Percentiles rank a stretch among this genome's conserved stretches.
These are phyloP conservation scores for Cassiopea xamachana DNA, from an alignment of 30 jellyfish, hydroid and myxozoan genomes.

Conservation along the genomic window DNA sequence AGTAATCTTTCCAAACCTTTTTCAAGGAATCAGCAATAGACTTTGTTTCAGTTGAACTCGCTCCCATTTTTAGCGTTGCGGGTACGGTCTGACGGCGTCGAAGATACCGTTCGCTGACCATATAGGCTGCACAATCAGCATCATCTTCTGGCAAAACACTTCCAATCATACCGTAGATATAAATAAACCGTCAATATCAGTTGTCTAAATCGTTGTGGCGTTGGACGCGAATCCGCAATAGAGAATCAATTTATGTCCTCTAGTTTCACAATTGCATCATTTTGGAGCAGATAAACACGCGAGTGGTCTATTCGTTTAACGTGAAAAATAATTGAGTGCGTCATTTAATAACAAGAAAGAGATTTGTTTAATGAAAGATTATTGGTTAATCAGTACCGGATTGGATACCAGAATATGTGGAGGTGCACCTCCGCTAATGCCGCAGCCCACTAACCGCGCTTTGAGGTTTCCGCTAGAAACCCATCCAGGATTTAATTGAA, in stretches of 20 bases:
- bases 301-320: not conserved
- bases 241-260: not conserved
- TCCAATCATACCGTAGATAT: not conserved
- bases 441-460: too few species aligned
- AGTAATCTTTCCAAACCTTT: constrained; percentile 60
- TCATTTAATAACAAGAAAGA: not conserved
- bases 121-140: constrained; percentile 45
- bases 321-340: not conserved
- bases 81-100: constrained; percentile 77
- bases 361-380: not conserved
- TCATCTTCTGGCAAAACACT: constrained; percentile 22
- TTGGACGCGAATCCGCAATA: not conserved
- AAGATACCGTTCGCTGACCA: constrained; percentile 46
- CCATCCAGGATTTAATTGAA: too few species aligned
- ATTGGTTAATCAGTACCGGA: not conserved
- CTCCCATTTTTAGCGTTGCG: constrained; percentile 49
- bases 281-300: not conserved
- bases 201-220: not conserved
- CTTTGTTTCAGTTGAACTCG: constrained; percentile 32
- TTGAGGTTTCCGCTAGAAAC: too few species aligned
- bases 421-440: too few species aligned
- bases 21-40: constrained; percentile 54
- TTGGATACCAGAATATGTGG: too few species aligned
- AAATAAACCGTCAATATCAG: not conserved
- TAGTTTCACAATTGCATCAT: not conserved